Evolutionary conservation across 1,140 invertebrate genomes (phyloP), one percentile per base, ranked within the genome.

Genomic region (Trichogramma pretiosum): DNA sequence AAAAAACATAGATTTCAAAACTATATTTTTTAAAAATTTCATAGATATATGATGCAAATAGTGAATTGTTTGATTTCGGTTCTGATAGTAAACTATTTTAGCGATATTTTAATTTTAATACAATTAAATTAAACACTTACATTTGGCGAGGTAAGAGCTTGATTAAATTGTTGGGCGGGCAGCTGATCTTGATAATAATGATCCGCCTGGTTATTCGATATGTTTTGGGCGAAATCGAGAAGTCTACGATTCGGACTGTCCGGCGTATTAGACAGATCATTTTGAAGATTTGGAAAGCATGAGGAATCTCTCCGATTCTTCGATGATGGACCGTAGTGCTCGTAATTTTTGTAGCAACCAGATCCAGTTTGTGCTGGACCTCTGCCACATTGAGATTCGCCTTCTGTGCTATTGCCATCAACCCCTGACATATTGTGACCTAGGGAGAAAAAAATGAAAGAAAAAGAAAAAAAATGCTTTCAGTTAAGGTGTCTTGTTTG

Each of bases 351-450:
- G 70, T 87, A 91, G 70, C 88, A 91, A 40, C 87, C 88, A 16
- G 81, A 76, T 10, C 83, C 84, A 10, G 83, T 85, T 58, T 83
- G 78, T 5, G 84, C 79, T 38, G 81, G 81, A 52, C 82, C 80
- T 38, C 77, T 70, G 46, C 70, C 74, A 53, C 80, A 79, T 23
- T 77, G 75, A 35, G 79, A 80, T 55, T 90, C 89, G 41, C 86
- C 88, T 59, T 87, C 85, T 43, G 87, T 80, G 65, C 87, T 90
- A 74, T 84, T 88, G 49, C 83, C 86, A 65, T 93, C 89, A 55
- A 79, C 84, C 68, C 89, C 85, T 58, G 87, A 88, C 79, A 89
- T 78, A 77, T 90, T 89, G 78, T 91, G 87, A 78, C 88, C 88
- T 89, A 54, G 4, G 46, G 60, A 32, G 56, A 35, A 45, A 24